phyloP scores from a whole-genome alignment of 2,113 vertebrate genomes.

The Myotis yumanensis region DNA sequence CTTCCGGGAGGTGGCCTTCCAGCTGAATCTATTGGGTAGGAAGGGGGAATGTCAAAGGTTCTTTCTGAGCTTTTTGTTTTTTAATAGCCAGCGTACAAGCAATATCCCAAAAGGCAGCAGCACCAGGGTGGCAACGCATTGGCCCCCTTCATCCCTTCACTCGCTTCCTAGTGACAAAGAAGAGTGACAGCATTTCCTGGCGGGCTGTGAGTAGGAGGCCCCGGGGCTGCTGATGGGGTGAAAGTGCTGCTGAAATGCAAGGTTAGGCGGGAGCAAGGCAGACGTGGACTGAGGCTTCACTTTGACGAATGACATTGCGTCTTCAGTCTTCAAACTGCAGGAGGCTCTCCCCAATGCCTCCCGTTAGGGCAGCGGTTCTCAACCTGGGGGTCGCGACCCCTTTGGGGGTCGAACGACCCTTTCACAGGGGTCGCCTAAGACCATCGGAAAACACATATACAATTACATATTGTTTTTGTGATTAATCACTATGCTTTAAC shows the following conservation, averaged over 20 bases:
- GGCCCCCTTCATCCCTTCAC: background rate
- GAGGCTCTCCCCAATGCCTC: background rate
- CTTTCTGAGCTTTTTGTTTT: background rate
- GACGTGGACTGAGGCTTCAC: background rate
- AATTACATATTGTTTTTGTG: no score
- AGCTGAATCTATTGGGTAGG: background rate
- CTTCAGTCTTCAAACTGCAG: background rate
- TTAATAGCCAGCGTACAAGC: background rate
- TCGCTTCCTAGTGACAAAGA: background rate
- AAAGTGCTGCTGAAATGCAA: background rate
- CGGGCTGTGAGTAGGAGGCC: background rate
- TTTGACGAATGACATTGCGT: accelerated
- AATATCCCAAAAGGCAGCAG: background rate
- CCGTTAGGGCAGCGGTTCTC: no score
- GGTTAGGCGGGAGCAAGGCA: background rate
- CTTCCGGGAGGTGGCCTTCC: background rate
- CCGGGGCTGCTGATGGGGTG: background rate
- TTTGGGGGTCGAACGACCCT: no score
- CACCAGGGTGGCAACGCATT: background rate
- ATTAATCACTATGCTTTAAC: no score
- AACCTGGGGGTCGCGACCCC: no score
- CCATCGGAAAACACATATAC: no score
- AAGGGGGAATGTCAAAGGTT: background rate
- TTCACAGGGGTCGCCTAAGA: no score
- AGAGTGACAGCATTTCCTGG: background rate